phyloP scores from a whole-genome alignment of 2,113 vertebrate genomes.

The Hippocampus mohnikei region DNA sequence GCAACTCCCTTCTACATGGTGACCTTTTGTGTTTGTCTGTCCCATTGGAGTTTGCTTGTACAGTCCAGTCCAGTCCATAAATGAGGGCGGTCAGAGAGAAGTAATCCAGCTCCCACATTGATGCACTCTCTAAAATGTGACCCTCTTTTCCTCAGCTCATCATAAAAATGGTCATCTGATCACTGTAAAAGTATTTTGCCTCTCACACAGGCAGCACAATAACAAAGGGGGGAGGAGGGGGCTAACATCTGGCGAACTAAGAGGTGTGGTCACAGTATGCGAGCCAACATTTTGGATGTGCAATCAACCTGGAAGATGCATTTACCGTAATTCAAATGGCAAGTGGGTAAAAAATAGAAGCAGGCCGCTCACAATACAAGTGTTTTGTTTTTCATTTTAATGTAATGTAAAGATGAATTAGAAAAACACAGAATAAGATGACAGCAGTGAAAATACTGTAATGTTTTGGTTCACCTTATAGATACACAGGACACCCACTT shows the following conservation, averaged over 20 bases:
- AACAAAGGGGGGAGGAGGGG: neutral
- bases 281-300: no score
- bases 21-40: conserved; percentile 48
- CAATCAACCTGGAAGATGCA: neutral
- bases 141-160: neutral
- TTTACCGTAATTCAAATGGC: neutral
- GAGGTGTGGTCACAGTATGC: neutral
- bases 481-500: neutral
- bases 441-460: neutral
- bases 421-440: neutral
- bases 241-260: neutral
- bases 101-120: conserved; percentile 16
- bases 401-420: neutral
- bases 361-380: no score
- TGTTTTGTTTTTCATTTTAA: no score
- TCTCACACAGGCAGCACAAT: neutral
- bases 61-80: conserved; percentile 14
- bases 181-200: conserved; percentile 37
- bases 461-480: neutral
- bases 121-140: neutral
- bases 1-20: conserved; percentile 35
- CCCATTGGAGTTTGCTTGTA: conserved; percentile 36
- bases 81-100: conserved; percentile 25
- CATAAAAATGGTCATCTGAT: conserved; percentile 3
- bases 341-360: neutral